Conservation (phyloP, 2,888 invertebrate genomes). For the Allophyes oxyacanthae region DNA sequence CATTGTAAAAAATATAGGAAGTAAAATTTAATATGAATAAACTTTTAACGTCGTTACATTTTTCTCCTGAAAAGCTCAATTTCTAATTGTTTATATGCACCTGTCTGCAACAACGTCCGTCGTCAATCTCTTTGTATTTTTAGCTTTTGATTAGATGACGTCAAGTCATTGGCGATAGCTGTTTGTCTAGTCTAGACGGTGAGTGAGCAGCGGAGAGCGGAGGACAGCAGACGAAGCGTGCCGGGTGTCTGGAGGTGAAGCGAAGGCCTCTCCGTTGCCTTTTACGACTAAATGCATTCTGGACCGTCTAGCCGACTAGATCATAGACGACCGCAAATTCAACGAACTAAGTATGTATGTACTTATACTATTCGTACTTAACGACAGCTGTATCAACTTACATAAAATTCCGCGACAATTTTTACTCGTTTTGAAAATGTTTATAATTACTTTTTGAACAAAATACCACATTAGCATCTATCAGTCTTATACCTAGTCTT, state of each 20-base stretch:
- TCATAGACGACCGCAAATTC: conserved; percentile 46
- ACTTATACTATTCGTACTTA: conserved; percentile 24
- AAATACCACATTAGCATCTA: no score
- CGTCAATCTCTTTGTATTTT: conserved; percentile 37
- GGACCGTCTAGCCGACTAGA: conserved; percentile 58
- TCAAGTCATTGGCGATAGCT: conserved; percentile 63
- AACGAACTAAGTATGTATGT: conserved; percentile 18
- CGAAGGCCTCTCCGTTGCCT: conserved; percentile 75
- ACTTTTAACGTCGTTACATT: no score
- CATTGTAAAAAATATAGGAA: no score
- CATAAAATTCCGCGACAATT: conserved; percentile 4
- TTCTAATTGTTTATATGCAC: conserved; percentile 5
- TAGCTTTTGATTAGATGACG: conserved; percentile 55
- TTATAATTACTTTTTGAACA: no score
- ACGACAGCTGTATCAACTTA: conserved; percentile 15
- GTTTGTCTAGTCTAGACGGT: conserved; percentile 80
- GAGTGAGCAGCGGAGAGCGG: conserved; percentile 63
- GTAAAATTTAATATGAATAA: no score
- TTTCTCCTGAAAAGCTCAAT: conserved; percentile 6
- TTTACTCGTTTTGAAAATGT: not conserved
- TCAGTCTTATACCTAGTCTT: no score
- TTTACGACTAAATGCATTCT: conserved; percentile 74
- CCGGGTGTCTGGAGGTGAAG: conserved; percentile 81
- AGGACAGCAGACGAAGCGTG: conserved; percentile 77
- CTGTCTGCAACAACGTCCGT: conserved; percentile 30